Percentiles rank a stretch among this genome's conserved stretches.
These are phyloP conservation scores for Neotoxoptera formosana DNA, from an alignment of 1,140 invertebrate species.

Conservation along the genomic window DNA sequence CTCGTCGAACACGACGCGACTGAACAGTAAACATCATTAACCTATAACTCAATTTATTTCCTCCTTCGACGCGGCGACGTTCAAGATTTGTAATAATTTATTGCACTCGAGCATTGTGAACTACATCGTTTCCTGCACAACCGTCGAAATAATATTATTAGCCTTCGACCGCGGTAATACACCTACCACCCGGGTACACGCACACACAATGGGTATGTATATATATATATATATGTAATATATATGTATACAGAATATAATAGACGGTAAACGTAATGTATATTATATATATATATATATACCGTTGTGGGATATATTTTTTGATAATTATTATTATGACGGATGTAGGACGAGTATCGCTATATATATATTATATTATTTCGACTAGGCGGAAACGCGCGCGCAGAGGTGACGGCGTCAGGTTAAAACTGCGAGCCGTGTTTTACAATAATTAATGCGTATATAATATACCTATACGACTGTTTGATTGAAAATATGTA, in stretches of 20 bases:
- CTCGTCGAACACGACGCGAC: too few species aligned
- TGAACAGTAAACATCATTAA: conserved; percentile 2
- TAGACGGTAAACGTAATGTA: background rate
- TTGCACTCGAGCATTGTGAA: background rate
- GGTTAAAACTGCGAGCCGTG: background rate
- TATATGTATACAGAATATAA: background rate
- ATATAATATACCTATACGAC: too few species aligned
- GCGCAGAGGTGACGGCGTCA: background rate
- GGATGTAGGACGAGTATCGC: conserved; percentile 12
- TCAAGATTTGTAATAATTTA: conserved; percentile 19
- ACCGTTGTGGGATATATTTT: background rate
- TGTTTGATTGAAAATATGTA: conserved; percentile 18
- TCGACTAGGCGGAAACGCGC: background rate
- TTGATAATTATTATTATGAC: conserved; percentile 9
- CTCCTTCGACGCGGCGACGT: background rate
- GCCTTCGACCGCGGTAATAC: background rate
- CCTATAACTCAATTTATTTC: background rate
- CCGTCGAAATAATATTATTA: conserved; percentile 14
- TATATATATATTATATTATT: too few species aligned
- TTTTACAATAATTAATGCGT: background rate
- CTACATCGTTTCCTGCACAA: background rate
- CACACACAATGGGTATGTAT: background rate
- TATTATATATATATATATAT: background rate
- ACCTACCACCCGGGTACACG: background rate
- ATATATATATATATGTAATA: too few species aligned